phyloP scores from a whole-genome alignment of 2,888 invertebrate species.

The Nowickia ferox region DNA sequence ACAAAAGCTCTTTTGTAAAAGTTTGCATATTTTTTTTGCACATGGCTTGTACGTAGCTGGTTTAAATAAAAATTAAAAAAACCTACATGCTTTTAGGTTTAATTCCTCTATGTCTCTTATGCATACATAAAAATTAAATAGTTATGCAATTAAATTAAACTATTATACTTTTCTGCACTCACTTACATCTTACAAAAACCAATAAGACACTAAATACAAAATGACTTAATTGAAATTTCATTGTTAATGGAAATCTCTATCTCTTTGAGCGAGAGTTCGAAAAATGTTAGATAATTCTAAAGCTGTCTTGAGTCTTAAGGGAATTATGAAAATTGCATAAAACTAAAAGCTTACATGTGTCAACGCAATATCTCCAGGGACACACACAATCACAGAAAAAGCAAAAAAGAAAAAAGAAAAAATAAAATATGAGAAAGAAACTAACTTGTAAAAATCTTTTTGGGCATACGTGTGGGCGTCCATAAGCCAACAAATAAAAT shows the following conservation, averaged over 20 bases:
- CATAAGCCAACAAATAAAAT: not conserved
- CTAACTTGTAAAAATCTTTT: slow-evolving; percentile 29
- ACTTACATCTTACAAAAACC: not conserved
- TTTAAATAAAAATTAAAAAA: too few relatives aligned
- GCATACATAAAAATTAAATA: not conserved
- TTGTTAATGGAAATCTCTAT: slow-evolving; percentile 52
- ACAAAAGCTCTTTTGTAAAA: too few relatives aligned
- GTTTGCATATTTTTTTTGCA: too few relatives aligned
- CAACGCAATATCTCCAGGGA: slow-evolving; percentile 50
- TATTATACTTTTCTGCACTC: not conserved
- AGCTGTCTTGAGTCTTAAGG: slow-evolving; percentile 59
- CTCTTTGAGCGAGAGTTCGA: not conserved
- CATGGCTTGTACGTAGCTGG: too few relatives aligned
- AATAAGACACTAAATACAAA: slow-evolving; percentile 18
- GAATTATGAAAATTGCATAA: slow-evolving; percentile 67
- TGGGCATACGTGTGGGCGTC: not conserved
- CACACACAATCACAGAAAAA: not conserved
- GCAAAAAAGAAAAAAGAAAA: not conserved
- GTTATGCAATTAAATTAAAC: not conserved
- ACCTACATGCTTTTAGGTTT: not conserved
- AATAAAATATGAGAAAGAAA: not conserved
- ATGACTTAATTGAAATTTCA: slow-evolving; percentile 60
- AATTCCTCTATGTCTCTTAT: not conserved
- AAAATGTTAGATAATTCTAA: slow-evolving; percentile 60
- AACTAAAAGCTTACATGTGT: slow-evolving; percentile 69